phyloP scores from a whole-genome alignment of 1,140 invertebrate species.

The Drosophila pectinifera region DNA sequence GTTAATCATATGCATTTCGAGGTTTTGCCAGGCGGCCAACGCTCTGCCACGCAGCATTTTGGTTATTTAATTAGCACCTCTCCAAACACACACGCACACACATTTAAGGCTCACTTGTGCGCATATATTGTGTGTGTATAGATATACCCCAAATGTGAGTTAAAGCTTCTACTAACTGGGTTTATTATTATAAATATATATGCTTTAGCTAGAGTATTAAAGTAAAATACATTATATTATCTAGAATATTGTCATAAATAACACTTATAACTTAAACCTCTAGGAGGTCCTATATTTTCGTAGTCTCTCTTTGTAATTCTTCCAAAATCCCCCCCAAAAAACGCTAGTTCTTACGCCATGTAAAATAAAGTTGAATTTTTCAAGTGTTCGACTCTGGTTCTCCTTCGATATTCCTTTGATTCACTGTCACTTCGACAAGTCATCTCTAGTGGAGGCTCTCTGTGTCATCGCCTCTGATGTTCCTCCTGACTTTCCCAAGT shows the following conservation, averaged over 20 bases:
- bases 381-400: background rate
- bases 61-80: slow-evolving; percentile 70
- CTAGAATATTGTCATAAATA: too few species aligned
- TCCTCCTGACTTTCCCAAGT: slow-evolving; percentile 50
- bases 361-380: slow-evolving; percentile 10
- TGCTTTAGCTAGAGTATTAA: background rate
- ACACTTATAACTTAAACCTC: too few species aligned
- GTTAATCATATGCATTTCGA: slow-evolving; percentile 70
- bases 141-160: slow-evolving; percentile 5
- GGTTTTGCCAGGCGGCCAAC: slow-evolving; percentile 29
- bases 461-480: slow-evolving; percentile 40
- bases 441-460: slow-evolving; percentile 21
- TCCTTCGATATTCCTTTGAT: slow-evolving; percentile 5
- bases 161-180: background rate
- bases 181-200: background rate
- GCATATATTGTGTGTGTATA: slow-evolving; percentile 12
- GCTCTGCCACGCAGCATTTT: slow-evolving; percentile 55
- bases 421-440: slow-evolving; percentile 46
- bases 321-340: background rate
- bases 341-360: background rate
- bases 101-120: slow-evolving; percentile 30
- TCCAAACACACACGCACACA: slow-evolving; percentile 8
- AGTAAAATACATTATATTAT: background rate
- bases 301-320: too few species aligned
- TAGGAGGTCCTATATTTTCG: too few species aligned